Conservation (phyloP, 1,140 invertebrate genomes). For the Plodia interpunctella region DNA sequence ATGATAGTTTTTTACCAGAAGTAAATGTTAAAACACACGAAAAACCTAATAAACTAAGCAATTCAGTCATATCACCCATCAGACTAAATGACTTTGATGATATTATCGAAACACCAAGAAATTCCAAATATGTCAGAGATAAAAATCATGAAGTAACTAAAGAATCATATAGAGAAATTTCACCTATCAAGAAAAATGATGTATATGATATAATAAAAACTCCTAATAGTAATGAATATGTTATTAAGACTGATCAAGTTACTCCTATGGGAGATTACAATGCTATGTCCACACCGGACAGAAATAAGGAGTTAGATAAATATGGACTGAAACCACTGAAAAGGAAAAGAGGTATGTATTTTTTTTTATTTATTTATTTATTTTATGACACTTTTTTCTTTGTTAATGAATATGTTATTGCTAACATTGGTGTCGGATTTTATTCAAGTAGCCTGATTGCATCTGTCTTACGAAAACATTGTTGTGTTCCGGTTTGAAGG, state of each 20-base stretch:
- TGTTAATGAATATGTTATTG: no score
- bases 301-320: constrained; percentile 75
- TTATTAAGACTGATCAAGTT: constrained; percentile 74
- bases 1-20: constrained; percentile 25
- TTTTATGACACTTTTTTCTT: no score
- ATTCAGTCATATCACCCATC: background rate
- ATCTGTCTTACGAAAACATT: no score
- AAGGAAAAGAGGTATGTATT: constrained; percentile 70
- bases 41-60: background rate
- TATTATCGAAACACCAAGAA: constrained; percentile 3
- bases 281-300: constrained; percentile 72
- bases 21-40: constrained; percentile 15
- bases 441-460: no score
- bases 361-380: constrained; percentile 8
- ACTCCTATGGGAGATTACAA: constrained; percentile 77
- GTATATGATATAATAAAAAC: constrained; percentile 32
- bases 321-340: constrained; percentile 79
- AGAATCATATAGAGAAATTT: background rate
- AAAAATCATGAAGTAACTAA: background rate
- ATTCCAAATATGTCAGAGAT: background rate
- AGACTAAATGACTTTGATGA: background rate
- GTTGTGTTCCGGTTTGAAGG: no score
- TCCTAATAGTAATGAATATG: constrained; percentile 50
- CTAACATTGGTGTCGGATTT: no score
- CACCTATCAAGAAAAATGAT: constrained; percentile 6